Evolutionary conservation across 2,888 invertebrate genomes (phyloP), one percentile per base, ranked within the genome.

Genomic region (Eupelmus urozonus): DNA sequence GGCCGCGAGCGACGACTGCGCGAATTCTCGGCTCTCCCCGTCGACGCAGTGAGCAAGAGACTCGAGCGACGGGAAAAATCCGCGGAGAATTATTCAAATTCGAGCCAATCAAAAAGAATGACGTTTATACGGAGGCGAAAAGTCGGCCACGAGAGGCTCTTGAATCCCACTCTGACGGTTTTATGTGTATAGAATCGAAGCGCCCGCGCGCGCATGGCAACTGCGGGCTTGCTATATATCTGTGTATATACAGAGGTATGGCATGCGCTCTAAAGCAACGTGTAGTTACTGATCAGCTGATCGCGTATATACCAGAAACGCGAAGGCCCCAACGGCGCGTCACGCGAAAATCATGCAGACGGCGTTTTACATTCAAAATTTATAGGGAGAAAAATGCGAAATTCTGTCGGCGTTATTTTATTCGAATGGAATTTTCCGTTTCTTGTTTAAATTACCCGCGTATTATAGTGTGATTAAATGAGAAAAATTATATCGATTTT

Each of bases 81-180:
- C 20, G 51, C 9, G 60, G 25, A n/a, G 42, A 60, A 67, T 62
- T 45, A 59, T 67, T 60, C 51, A 51, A 55, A 62, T 69, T 62
- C 40, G 34, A 71, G 74, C 27, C 66, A 49, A 42, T 42, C 55
- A n/a, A 57, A 29, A 29, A 16, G 57, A 76, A 55, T 57, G 70
- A 25, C 60, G 55, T 53, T 73, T 73, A 63, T 23, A 45, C 9
- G 16, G 16, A 25, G 16, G 63, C 11, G 16, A 75, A 72, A 67
- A 75, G 60, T 60, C 75, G 66, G 59, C 75, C 67, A 59, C 73
- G 65, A 65, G 71, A 62, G 25, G 1, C 23, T 40, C 55, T 55
- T 27, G 49, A 51, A 49, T 9, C 5, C 29, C 29, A 55, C 29
- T 45, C 13, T 45, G 13, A 13, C 45, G 34, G 5, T n/a, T n/a